Percentiles rank a stretch among this genome's conserved stretches.
phyloP scores from a whole-genome alignment of 2,797 vertebrate genomes.

The Characodon lateralis region DNA sequence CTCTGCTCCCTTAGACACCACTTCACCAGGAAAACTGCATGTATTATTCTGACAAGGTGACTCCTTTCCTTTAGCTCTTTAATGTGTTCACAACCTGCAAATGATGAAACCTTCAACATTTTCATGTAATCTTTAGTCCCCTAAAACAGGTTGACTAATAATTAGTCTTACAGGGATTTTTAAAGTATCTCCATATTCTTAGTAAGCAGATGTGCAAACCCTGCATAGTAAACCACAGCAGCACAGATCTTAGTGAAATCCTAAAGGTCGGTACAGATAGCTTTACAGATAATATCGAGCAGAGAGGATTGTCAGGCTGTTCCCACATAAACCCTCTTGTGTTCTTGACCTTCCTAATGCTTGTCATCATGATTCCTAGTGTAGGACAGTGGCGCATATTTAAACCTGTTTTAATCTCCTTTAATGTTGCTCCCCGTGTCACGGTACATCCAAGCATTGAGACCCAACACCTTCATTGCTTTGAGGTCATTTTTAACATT shows the following conservation, averaged over 20 bases:
- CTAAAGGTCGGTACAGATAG: background rate
- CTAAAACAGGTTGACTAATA: background rate
- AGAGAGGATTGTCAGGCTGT: constrained; percentile 5
- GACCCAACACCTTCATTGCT: constrained; percentile 1
- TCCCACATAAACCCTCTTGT: constrained; percentile 8
- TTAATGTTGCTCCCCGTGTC: constrained; percentile 8
- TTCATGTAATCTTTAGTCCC: background rate
- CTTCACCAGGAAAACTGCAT: background rate
- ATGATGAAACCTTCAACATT: background rate
- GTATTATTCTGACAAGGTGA: background rate
- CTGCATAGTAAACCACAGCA: background rate
- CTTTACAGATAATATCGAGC: constrained; percentile 3
- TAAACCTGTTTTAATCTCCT: constrained; percentile 17
- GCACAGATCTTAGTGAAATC: background rate
- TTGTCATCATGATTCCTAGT: constrained; percentile 15
- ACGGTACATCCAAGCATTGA: constrained; percentile 2
- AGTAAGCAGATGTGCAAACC: background rate
- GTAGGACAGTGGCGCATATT: constrained; percentile 13
- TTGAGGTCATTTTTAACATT: constrained; percentile 6
- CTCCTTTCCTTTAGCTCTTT: background rate
- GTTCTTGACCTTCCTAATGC: constrained; percentile 1
- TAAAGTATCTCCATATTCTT: background rate
- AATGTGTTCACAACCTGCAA: background rate
- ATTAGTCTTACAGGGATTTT: background rate
- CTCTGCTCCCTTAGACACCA: background rate